Evolutionary conservation across 2,797 vertebrate genomes (phyloP).

Genomic region (Tarsius wallacei): DNA sequence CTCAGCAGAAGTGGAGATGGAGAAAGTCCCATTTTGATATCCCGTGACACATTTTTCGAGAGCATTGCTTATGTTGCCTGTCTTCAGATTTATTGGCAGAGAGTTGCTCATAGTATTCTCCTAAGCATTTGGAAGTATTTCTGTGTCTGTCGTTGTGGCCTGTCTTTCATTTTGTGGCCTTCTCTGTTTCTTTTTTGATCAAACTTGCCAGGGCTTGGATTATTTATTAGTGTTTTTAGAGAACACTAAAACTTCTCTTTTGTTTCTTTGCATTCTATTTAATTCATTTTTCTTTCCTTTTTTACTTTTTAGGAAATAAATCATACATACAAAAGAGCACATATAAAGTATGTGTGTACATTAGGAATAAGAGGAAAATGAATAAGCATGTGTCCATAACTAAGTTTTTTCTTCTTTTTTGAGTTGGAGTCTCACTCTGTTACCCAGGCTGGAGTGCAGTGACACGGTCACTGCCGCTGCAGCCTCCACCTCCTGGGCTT

Average conservation of each 20-base stretch:
- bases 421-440: no score
- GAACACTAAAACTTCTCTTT: background rate
- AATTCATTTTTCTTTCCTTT: slow-evolving; percentile 40
- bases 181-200: slow-evolving; percentile 4
- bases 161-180: slow-evolving; percentile 31
- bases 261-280: slow-evolving; percentile 11
- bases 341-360: background rate
- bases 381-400: background rate
- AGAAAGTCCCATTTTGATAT: slow-evolving; percentile 15
- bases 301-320: slow-evolving; percentile 45
- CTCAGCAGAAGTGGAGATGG: background rate
- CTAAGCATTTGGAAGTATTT: background rate
- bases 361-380: slow-evolving; percentile 10
- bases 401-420: background rate
- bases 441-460: no score
- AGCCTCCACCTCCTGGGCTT: no score
- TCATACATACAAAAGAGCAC: background rate
- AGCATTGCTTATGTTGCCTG: slow-evolving; percentile 3
- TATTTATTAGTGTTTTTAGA: slow-evolving; percentile 37
- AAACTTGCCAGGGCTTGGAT: background rate
- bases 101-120: background rate
- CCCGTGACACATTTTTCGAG: background rate
- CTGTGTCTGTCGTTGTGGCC: background rate
- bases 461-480: no score
- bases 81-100: slow-evolving; percentile 19